phyloP scores from a whole-genome alignment of 1,140 invertebrate genomes.

The Dufourea novaeangliae region DNA sequence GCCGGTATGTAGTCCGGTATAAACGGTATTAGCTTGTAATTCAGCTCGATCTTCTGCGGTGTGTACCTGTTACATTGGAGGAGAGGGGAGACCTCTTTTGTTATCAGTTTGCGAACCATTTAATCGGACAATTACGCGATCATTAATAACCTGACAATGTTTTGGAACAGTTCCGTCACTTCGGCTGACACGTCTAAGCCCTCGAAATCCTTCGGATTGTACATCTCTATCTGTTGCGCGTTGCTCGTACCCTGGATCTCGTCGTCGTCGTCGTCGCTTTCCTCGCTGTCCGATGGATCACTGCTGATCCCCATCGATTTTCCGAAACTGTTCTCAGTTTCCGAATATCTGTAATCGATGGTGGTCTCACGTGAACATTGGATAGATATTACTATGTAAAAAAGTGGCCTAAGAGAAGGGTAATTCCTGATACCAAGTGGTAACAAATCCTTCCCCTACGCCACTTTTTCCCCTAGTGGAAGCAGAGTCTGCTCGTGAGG shows the following conservation, averaged over 20 bases:
- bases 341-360: constrained; percentile 52
- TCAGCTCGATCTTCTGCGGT: constrained; percentile 94
- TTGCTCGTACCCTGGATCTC: constrained; percentile 75
- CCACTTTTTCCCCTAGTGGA: too few species aligned
- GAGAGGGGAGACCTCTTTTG: not conserved
- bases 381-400: too few species aligned
- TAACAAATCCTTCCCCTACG: too few species aligned
- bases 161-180: constrained; percentile 95
- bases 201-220: constrained; percentile 93
- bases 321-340: constrained; percentile 59
- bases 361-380: too few species aligned
- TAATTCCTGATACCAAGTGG: too few species aligned
- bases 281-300: constrained; percentile 76
- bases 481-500: too few species aligned
- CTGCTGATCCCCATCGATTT: constrained; percentile 73
- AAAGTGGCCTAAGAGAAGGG: too few species aligned
- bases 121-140: not conserved
- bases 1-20: constrained; percentile 98
- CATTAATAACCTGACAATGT: constrained; percentile 90
- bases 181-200: constrained; percentile 91
- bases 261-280: constrained; percentile 77
- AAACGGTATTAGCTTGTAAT: constrained; percentile 95
- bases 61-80: constrained; percentile 87
- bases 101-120: too few species aligned
- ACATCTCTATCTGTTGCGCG: constrained; percentile 84